Conservation (phyloP, 2,113 vertebrate genomes). For the Neotoma lepida region DNA sequence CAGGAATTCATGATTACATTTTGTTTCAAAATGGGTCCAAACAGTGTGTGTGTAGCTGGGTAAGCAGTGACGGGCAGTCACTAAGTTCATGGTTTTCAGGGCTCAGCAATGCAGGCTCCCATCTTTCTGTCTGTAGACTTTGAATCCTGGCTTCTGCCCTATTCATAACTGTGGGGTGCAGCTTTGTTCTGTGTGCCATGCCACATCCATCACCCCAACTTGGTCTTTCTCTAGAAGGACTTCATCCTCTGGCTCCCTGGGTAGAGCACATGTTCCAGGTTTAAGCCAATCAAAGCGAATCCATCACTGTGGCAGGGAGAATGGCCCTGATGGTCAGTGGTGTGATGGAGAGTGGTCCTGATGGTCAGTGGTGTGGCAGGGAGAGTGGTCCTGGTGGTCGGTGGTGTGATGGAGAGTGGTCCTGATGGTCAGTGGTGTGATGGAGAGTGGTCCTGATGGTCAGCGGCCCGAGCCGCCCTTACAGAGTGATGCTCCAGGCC, state of each 20-base stretch:
- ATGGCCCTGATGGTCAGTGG: not conserved
- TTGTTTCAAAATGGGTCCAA: not conserved
- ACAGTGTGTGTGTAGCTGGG: not conserved
- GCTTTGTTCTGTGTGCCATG: not conserved
- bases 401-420: too few species aligned
- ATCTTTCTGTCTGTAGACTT: not conserved
- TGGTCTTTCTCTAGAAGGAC: not conserved
- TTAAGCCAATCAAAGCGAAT: not conserved
- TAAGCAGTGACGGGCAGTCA: not conserved
- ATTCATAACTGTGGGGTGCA: too few species aligned
- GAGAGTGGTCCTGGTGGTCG: too few species aligned
- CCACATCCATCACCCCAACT: not conserved
- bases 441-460: not conserved
- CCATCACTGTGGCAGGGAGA: not conserved
- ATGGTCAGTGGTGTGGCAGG: constrained; percentile 37
- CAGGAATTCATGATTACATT: not conserved
- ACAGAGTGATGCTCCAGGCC: not conserved
- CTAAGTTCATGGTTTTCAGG: not conserved
- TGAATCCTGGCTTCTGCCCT: not conserved
- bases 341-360: too few species aligned
- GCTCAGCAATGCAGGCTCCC: not conserved
- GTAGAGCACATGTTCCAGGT: not conserved
- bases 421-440: too few species aligned
- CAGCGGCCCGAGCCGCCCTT: not conserved
- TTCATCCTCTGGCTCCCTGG: not conserved